Percentiles rank a stretch among this genome's conserved stretches.
These are phyloP conservation scores for Malurus cyaneus DNA, from an alignment of 2,113 vertebrate genomes.

Conservation along the genomic window DNA sequence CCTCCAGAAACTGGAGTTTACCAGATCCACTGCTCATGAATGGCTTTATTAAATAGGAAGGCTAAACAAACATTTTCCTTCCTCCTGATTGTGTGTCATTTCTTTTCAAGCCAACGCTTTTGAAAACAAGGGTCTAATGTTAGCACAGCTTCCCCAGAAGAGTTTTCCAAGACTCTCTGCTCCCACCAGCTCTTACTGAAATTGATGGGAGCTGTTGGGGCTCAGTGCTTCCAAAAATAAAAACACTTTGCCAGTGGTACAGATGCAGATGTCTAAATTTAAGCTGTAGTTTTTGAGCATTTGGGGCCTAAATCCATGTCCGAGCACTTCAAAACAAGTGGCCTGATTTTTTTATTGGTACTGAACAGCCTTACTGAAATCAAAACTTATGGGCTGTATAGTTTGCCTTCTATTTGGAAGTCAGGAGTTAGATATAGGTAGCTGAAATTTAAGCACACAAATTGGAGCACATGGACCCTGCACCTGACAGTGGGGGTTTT, in stretches of 20 bases:
- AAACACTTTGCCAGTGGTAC: slow-evolving; percentile 20
- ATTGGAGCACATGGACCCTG: background rate
- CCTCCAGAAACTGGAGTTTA: slow-evolving; percentile 8
- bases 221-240: slow-evolving; percentile 62
- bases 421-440: background rate
- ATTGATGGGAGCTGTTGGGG: slow-evolving; percentile 42
- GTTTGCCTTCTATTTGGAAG: background rate
- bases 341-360: slow-evolving; percentile 5
- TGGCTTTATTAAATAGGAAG: background rate
- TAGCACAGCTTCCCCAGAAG: slow-evolving; percentile 48
- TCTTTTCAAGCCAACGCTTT: slow-evolving; percentile 36
- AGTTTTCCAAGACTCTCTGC: slow-evolving; percentile 45
- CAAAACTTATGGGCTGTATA: background rate
- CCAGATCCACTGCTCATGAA: slow-evolving; percentile 7
- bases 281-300: slow-evolving; percentile 44
- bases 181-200: slow-evolving; percentile 43
- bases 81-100: slow-evolving; percentile 45
- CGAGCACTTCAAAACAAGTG: slow-evolving; percentile 27
- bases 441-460: background rate
- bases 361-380: background rate
- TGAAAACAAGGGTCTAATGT: slow-evolving; percentile 58
- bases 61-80: slow-evolving; percentile 53
- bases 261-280: slow-evolving; percentile 57
- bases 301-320: slow-evolving; percentile 2
- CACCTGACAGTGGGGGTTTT: background rate